A percentile compares a stretch with the other conserved stretches of the same genome.
Conservation (phyloP, 2,888 invertebrate genomes). For the Drosophila mayaguana region DNA sequence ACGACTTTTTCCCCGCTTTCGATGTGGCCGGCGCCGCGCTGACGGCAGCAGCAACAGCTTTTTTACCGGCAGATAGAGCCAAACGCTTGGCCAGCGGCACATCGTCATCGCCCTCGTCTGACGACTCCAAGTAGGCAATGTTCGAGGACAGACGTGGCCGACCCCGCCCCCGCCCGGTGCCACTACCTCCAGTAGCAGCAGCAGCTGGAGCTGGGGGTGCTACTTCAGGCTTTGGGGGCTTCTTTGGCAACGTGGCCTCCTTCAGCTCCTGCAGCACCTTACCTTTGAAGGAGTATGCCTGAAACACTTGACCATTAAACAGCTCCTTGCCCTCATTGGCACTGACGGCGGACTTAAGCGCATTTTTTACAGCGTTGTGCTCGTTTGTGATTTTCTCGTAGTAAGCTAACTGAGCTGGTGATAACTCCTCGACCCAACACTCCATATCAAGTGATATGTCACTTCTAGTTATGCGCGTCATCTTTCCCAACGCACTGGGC, state of each 20-base stretch:
- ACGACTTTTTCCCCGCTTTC: constrained; percentile 49
- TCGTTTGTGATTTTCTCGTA: constrained; percentile 89
- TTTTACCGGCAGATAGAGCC: constrained; percentile 72
- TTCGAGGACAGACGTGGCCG: constrained; percentile 73
- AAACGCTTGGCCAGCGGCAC: constrained; percentile 86
- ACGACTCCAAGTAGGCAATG: constrained; percentile 82
- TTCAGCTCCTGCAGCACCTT: constrained; percentile 83
- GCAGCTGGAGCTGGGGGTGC: constrained; percentile 40
- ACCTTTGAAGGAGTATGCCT: constrained; percentile 88
- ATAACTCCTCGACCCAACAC: constrained; percentile 90
- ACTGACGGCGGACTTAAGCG: constrained; percentile 85
- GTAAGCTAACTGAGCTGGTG: constrained; percentile 88
- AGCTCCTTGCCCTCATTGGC: constrained; percentile 88
- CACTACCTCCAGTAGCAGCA: constrained; percentile 37
- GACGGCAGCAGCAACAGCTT: constrained; percentile 43
- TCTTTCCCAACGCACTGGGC: constrained; percentile 58
- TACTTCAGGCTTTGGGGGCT: constrained; percentile 75
- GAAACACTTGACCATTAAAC: constrained; percentile 88
- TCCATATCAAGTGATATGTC: constrained; percentile 87
- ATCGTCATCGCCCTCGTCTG: constrained; percentile 85
- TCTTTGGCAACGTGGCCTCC: constrained; percentile 82
- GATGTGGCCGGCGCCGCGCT: constrained; percentile 13
- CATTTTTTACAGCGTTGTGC: constrained; percentile 88
- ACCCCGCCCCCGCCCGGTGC: constrained; percentile 66
- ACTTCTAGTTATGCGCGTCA: constrained; percentile 81